A percentile compares a stretch with the other conserved stretches of the same genome.
phyloP scores from a whole-genome alignment of 2,888 invertebrate species.

The Mechanitis messenoides region DNA sequence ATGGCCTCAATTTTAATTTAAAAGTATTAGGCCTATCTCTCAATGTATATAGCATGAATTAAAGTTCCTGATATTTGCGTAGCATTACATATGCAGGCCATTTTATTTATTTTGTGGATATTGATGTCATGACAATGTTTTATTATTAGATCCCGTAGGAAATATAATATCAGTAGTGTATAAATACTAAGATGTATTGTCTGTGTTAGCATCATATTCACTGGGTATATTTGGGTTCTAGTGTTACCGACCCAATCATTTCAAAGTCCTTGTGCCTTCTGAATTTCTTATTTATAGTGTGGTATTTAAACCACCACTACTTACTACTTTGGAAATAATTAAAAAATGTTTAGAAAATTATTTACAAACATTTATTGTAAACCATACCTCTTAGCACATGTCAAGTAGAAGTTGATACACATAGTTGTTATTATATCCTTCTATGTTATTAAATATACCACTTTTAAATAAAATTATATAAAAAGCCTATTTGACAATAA shows the following conservation, averaged over 20 bases:
- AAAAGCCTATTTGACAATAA: slow-evolving; percentile 43
- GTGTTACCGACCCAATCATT: slow-evolving; percentile 24
- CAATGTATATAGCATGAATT: not conserved
- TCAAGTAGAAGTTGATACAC: slow-evolving; percentile 14
- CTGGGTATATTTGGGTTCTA: slow-evolving; percentile 14
- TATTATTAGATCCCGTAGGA: slow-evolving; percentile 19
- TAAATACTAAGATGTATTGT: slow-evolving; percentile 21
- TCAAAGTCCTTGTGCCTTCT: slow-evolving; percentile 37
- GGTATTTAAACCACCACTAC: slow-evolving; percentile 20
- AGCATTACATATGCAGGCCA: slow-evolving; percentile 9
- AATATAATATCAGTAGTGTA: slow-evolving; percentile 19
- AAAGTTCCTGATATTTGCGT: slow-evolving; percentile 24
- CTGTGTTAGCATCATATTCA: slow-evolving; percentile 21
- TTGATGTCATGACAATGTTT: slow-evolving; percentile 23
- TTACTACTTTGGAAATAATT: slow-evolving; percentile 5
- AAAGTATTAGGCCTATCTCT: slow-evolving; percentile 11
- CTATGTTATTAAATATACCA: slow-evolving; percentile 14
- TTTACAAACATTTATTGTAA: slow-evolving; percentile 14
- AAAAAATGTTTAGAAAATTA: slow-evolving; percentile 13
- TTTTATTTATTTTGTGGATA: not conserved
- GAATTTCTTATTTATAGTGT: slow-evolving; percentile 30
- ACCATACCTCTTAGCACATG: slow-evolving; percentile 18
- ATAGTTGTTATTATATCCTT: slow-evolving; percentile 14
- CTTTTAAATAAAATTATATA: slow-evolving; percentile 18
- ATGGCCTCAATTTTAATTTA: slow-evolving; percentile 21